Evolutionary conservation across 2,113 vertebrate species (phyloP), one percentile per base, ranked within the genome.

Genomic region (Peromyscus maniculatus): DNA sequence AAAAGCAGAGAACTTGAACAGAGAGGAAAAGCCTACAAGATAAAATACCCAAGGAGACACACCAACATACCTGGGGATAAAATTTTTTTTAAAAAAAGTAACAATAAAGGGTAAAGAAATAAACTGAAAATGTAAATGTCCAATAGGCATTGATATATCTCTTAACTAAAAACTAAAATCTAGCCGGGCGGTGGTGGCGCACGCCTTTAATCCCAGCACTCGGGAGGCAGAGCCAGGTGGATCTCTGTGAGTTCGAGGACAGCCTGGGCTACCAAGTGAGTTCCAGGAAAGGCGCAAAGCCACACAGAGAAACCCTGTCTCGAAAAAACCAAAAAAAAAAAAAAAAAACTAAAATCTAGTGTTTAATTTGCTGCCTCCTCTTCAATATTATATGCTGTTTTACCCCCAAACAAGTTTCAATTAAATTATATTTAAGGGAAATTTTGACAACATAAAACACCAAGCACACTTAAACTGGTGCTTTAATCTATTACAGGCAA

Each of bases 11-110:
- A 78, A 52, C 94, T 62, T 67, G 1, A 87, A 55, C 7, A 24
- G 17, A 93, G 4, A 91, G 11, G n/a, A 71, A 43, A 64, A 79
- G 57, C 57, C 57, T 43, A 11, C 0, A 83, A 88, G 28, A 93
- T 24, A 96, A 95, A 80, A 78, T 83, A 87, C 36, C 94, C 4
- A 82, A 86, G 33, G 80, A 90, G 89, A 77, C 7, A 89, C 16
- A 87, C 17, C 22, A 87, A 9, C 11, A 95, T 72, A 24, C 5
- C 55, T 74, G 11, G 5, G 3, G 13, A 19, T 5, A 49, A 28
- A 64, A 46, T 36, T 24, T 52, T 52, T 52, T 52, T 59, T 59
- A 19, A 59, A 62, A 62, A 5, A 64, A 64, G 22, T 2, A 64
- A 15, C 19, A 59, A n/a, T 67, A 5, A 57, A 84, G 57, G 3